phyloP scores from a whole-genome alignment of 53 echinoderm and acorn worm genomes.

The Hippasteria phrygiana region DNA sequence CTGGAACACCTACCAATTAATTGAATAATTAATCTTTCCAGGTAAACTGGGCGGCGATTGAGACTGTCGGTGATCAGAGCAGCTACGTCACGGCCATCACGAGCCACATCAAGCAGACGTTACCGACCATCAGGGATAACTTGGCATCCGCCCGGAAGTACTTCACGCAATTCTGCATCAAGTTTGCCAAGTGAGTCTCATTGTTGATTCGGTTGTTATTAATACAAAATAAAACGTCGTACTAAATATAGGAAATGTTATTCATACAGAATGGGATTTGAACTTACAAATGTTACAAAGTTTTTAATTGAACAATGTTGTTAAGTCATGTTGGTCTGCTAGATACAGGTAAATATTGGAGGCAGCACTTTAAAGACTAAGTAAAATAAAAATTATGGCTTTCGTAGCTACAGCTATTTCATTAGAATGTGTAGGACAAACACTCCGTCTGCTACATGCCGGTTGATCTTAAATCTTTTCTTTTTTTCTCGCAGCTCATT shows the following conservation, averaged over 20 bases:
- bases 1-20: neutral
- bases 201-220: too few species aligned
- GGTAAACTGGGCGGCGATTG: conserved; percentile 96
- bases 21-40: neutral
- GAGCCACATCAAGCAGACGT: conserved; percentile 88
- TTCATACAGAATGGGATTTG: too few species aligned
- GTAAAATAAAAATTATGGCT: too few species aligned
- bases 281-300: too few species aligned
- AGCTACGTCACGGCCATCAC: conserved; percentile 95
- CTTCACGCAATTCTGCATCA: conserved; percentile 99
- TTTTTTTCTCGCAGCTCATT: conserved; percentile 77
- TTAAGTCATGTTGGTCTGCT: too few species aligned
- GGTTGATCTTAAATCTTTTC: neutral
- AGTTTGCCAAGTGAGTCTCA: conserved; percentile 93
- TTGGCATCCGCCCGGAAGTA: conserved; percentile 97
- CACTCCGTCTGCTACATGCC: neutral
- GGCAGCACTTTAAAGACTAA: too few species aligned
- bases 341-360: too few species aligned
- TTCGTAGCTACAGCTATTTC: too few species aligned
- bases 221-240: neutral
- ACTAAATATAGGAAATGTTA: neutral
- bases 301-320: too few species aligned
- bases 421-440: neutral
- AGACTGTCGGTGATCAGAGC: conserved; percentile 97
- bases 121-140: conserved; percentile 94